Conservation (phyloP, 2,888 invertebrate genomes). For the Thymelicus acteon region DNA sequence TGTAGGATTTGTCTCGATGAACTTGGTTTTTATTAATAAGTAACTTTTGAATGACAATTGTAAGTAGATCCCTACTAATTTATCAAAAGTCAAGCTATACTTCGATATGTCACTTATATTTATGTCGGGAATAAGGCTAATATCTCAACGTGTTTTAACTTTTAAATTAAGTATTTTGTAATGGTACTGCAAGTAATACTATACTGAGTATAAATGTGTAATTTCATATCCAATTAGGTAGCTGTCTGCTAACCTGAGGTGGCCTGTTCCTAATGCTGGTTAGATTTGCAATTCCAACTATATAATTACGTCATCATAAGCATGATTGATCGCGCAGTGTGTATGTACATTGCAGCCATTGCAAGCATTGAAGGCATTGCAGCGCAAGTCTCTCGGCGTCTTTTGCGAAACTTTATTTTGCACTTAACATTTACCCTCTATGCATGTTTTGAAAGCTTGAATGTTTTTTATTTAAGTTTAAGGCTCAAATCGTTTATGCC, state of each 20-base stretch:
- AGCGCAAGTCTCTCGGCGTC: neutral
- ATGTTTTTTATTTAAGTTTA: neutral
- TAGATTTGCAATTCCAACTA: slow-evolving; percentile 27
- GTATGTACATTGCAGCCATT: neutral
- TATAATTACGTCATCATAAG: slow-evolving; percentile 9
- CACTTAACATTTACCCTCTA: neutral
- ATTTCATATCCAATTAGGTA: slow-evolving; percentile 29
- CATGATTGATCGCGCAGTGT: slow-evolving; percentile 11
- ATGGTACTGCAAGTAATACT: slow-evolving; percentile 4
- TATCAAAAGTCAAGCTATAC: neutral
- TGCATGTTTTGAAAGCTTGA: too few relatives aligned
- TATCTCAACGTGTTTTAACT: neutral
- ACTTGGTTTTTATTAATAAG: too few relatives aligned
- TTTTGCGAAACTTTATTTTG: neutral
- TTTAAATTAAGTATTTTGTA: neutral
- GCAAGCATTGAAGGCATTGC: neutral
- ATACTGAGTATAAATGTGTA: neutral
- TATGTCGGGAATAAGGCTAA: neutral
- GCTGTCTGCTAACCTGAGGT: slow-evolving; percentile 9
- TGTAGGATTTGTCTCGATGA: too few relatives aligned
- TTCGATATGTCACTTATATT: neutral
- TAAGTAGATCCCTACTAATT: too few relatives aligned
- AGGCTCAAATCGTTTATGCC: neutral
- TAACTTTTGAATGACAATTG: too few relatives aligned
- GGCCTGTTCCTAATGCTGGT: slow-evolving; percentile 1